A percentile compares a stretch with the other conserved stretches of the same genome.
Conservation (phyloP, 2,113 vertebrate species). For the Actenoides hombroni region DNA sequence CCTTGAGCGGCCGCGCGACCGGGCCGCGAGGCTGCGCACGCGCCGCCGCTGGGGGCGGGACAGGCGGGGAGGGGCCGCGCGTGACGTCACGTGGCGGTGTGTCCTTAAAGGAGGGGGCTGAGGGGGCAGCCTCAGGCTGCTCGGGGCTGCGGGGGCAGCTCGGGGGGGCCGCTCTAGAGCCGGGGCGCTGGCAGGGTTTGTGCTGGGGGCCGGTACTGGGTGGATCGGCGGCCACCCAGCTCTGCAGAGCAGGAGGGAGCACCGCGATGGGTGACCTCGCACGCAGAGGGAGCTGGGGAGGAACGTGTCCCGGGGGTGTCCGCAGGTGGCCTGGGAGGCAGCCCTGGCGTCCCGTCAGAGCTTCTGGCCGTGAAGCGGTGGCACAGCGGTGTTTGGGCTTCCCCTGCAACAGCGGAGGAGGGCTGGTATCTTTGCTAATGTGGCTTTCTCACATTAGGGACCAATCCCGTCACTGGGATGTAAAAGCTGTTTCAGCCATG, state of each 20-base stretch:
- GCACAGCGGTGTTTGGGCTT: too few species aligned
- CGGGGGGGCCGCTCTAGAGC: not conserved
- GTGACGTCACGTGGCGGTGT: rapidly evolving
- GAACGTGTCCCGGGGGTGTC: rapidly evolving
- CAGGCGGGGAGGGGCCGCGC: not conserved
- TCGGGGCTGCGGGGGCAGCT: not conserved
- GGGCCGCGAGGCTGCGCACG: not conserved
- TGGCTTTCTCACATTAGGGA: too few species aligned
- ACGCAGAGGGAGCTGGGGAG: rapidly evolving
- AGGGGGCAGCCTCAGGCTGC: too few species aligned
- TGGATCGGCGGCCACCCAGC: rapidly evolving
- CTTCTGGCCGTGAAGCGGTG: rapidly evolving
- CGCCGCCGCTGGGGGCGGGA: not conserved
- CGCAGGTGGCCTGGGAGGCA: rapidly evolving
- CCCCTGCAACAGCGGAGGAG: too few species aligned
- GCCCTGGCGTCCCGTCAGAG: rapidly evolving
- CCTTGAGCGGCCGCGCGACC: not conserved
- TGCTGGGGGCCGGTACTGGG: not conserved
- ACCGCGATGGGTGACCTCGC: rapidly evolving
- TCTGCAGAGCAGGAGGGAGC: rapidly evolving
- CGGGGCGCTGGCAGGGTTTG: too few species aligned
- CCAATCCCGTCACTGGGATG: not conserved
- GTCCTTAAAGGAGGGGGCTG: rapidly evolving
- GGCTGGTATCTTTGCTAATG: rapidly evolving
- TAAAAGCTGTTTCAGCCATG: not conserved